These are phyloP conservation scores for Rattus rattus DNA, from an alignment of 2,113 vertebrate species.

Conservation along the genomic window DNA sequence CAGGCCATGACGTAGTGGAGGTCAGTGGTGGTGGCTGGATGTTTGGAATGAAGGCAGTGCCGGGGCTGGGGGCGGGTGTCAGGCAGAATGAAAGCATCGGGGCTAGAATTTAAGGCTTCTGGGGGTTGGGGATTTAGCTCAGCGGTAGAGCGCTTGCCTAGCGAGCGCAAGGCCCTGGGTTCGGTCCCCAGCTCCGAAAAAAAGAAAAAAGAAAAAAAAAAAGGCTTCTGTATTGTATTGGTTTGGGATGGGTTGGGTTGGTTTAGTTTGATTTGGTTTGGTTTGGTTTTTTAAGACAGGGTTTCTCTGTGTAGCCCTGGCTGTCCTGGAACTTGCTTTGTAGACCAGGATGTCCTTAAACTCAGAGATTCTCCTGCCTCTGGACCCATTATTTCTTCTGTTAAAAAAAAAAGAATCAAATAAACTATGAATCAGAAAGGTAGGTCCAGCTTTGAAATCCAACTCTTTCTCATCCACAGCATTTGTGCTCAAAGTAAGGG, in stretches of 20 bases:
- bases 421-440: not conserved
- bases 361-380: too few relatives aligned
- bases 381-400: not conserved
- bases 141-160: too few relatives aligned
- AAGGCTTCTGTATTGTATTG: not conserved
- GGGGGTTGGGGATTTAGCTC: too few relatives aligned
- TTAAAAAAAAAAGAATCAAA: slow-evolving; percentile 10
- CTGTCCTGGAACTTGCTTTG: too few relatives aligned
- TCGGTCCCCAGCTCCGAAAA: too few relatives aligned
- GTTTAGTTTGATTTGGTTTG: too few relatives aligned
- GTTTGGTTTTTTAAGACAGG: not conserved
- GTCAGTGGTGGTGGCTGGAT: not conserved
- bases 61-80: too few relatives aligned
- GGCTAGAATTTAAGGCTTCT: not conserved
- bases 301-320: too few relatives aligned
- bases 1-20: not conserved
- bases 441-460: not conserved
- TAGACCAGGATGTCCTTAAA: too few relatives aligned
- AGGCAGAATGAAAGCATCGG: not conserved
- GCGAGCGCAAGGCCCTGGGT: too few relatives aligned
- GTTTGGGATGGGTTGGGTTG: not conserved
- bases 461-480: not conserved
- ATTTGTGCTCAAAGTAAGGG: slow-evolving; percentile 32
- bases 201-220: too few relatives aligned
- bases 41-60: too few relatives aligned